Percentiles rank a stretch among this genome's conserved stretches.
These are phyloP conservation scores for Lophius piscatorius DNA, from an alignment of 2,113 vertebrate genomes.

Conservation along the genomic window DNA sequence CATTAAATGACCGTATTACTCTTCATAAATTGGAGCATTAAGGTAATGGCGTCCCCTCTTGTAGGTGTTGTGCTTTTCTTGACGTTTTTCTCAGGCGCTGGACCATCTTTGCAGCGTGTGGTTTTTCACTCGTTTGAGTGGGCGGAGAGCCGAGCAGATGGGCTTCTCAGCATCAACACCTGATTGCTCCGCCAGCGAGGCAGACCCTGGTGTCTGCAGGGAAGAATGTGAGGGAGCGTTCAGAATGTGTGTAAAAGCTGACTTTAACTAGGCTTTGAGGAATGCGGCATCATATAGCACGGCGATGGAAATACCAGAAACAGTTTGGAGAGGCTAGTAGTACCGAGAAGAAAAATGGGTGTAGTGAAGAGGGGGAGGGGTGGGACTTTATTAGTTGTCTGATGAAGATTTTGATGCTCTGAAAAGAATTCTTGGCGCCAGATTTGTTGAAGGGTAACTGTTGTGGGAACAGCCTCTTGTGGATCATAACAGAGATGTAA, in stretches of 20 bases:
- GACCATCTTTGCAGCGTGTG: constrained; percentile 12
- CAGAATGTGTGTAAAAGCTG: constrained; percentile 54
- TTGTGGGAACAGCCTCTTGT: constrained; percentile 8
- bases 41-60: background rate
- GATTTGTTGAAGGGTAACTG: background rate
- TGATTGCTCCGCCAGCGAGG: constrained; percentile 58
- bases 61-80: background rate
- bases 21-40: background rate
- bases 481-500: constrained; percentile 10
- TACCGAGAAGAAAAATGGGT: constrained; percentile 10
- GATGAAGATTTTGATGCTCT: constrained; percentile 26
- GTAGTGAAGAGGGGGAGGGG: background rate
- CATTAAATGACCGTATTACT: constrained; percentile 21
- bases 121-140: constrained; percentile 28
- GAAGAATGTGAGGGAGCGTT: constrained; percentile 70
- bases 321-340: constrained; percentile 19
- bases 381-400: constrained; percentile 27
- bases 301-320: constrained; percentile 48
- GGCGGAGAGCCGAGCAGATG: constrained; percentile 40
- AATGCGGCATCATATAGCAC: constrained; percentile 52
- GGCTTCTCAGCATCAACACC: constrained; percentile 59
- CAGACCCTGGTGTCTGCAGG: constrained; percentile 47
- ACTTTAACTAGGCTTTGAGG: constrained; percentile 58
- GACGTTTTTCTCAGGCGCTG: constrained; percentile 8
- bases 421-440: constrained; percentile 8